Base-by-base conservation (phyloP, 2,888 invertebrate genomes). In the Drosophila mettleri region DNA sequence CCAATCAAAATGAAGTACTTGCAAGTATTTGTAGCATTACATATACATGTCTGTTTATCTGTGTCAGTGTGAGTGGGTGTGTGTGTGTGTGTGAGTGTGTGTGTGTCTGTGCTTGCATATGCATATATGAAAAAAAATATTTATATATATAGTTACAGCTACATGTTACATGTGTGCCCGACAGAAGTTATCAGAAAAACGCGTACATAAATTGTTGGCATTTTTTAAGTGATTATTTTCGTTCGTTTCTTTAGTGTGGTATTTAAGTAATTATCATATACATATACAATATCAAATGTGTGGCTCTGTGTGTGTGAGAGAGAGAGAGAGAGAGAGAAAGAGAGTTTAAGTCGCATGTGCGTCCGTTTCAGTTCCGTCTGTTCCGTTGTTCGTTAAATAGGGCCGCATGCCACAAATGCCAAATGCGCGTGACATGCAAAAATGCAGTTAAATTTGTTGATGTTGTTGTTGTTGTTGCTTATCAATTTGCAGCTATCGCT, bases 311-410 rank as follows among this genome's bases (percentile, higher is more conserved):
- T 38, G 36, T 51, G 45, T 64, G n/a, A n/a, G n/a, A n/a, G n/a
- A n/a, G 33, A 49, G 31, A 16, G 49, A n/a, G 55, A 16, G 14
- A 18, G 24, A 24, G 12, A 6, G 20, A 27, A 41, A 18, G 16
- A 45, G 29, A 24, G 54, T 49, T 57, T 74, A 64, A 69, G 66
- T 74, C 60, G 61, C 66, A 43, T 69, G 74, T 74, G 70, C 70
- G 74, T 74, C 63, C 53, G 51, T 55, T 61, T 49, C 39, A 57
- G 41, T 51, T 69, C 53, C 49, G 31, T 55, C 36, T 29, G 55
- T 57, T 59, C 46, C 34, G 51, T 63, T 31, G 60, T 60, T 48
- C 68, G 73, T 55, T 33, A 80, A 65, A 48, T 64, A 43, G 43
- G 31, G 53, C 27, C 64, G 64, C 65, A 64, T 46, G 64, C 27